Evolutionary conservation across 2,797 vertebrate genomes (phyloP).

Genomic region (Perdix hodgsoniae): DNA sequence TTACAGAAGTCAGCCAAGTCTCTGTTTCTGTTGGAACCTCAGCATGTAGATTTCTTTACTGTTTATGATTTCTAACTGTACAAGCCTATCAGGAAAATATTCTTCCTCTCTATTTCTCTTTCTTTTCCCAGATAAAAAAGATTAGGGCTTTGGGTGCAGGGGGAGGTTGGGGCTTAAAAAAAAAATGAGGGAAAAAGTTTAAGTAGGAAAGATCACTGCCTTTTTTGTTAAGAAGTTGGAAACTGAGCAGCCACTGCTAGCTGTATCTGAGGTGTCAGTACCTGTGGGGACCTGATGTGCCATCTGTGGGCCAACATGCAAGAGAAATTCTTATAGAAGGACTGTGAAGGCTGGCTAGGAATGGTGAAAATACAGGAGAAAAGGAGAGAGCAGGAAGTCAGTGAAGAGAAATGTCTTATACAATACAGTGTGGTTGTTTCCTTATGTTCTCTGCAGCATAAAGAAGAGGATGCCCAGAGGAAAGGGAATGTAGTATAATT

Average conservation of each 20-base stretch:
- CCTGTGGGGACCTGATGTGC: neutral
- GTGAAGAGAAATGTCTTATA: neutral
- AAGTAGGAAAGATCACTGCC: neutral
- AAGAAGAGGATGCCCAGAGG: neutral
- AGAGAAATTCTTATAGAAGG: neutral
- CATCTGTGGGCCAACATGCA: rapidly evolving
- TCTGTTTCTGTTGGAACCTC: constrained; percentile 71
- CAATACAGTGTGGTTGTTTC: neutral
- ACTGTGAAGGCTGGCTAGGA: neutral
- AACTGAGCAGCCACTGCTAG: neutral
- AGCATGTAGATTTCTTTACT: constrained; percentile 42
- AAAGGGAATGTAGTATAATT: neutral
- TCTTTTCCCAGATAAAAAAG: neutral
- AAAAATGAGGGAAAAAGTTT: neutral
- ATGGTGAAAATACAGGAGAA: neutral
- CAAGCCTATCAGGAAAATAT: constrained; percentile 33
- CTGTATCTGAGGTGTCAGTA: neutral
- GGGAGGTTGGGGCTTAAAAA: neutral
- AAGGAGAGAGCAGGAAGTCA: neutral
- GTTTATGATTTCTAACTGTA: constrained; percentile 50
- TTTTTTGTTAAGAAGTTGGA: neutral
- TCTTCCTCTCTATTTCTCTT: neutral
- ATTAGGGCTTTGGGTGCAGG: neutral
- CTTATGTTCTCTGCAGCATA: neutral
- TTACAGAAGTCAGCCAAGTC: constrained; percentile 65